Conservation (phyloP, 1,140 invertebrate species). For the Hylaeus anthracinus region DNA sequence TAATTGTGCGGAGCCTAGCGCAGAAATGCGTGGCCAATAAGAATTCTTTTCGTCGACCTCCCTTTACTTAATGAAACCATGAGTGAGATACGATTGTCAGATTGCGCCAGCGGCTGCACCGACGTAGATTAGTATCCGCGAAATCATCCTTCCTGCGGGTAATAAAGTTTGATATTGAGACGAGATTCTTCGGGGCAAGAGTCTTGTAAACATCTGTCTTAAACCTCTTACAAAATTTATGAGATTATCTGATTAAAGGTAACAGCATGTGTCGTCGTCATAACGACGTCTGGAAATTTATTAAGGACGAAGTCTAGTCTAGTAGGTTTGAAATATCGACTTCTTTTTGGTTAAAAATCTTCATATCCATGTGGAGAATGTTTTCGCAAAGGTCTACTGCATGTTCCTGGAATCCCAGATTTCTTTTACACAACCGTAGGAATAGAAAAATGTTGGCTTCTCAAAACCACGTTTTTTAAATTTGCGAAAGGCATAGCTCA, state of each 20-base stretch:
- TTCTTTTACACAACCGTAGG: too few species aligned
- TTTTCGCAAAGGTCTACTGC: too few species aligned
- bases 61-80: neutral
- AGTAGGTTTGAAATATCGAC: too few species aligned
- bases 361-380: too few species aligned
- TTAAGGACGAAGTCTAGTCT: too few species aligned
- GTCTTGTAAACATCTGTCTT: neutral
- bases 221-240: neutral
- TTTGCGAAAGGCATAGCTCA: too few species aligned
- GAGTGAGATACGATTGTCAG: slow-evolving; percentile 4
- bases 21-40: neutral
- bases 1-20: slow-evolving; percentile 14
- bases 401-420: too few species aligned
- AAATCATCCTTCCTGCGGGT: neutral
- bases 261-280: too few species aligned
- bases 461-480: too few species aligned
- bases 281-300: too few species aligned
- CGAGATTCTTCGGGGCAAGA: neutral
- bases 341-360: too few species aligned
- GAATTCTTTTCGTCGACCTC: neutral
- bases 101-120: neutral
- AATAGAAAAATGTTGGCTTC: too few species aligned
- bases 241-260: neutral
- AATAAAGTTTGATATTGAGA: neutral
- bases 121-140: neutral